Base-by-base conservation (phyloP, 1,140 invertebrate species). In the Pogonus chalceus region DNA sequence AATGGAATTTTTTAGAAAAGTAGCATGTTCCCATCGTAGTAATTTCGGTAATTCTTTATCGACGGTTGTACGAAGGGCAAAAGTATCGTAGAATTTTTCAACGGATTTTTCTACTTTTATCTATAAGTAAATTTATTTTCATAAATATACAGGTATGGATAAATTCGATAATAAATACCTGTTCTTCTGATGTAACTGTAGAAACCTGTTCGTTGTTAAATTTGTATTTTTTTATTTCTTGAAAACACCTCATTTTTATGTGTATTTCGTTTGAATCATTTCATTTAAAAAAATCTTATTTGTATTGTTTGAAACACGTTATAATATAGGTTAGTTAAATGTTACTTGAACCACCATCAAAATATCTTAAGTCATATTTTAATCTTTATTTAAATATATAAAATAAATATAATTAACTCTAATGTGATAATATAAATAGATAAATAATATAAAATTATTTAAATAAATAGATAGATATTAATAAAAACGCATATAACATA, bases 1-100 rank as follows among this genome's bases (percentile, higher is more conserved):
- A 22, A 95, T 66, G 60, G 81, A 84, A 61, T 79, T 78, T 62
- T 82, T 83, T 51, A 94, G 73, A 67, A 84, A 85, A 53, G 73
- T 64, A 52, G 78, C 73, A 64, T 92, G 90, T 57, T 75, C 72
- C 43, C 79, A 70, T 66, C 78, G 78, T 23, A 78, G 67, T 9
- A 93, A 71, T 56, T 79, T 65, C 7, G 85, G 85, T 47, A 80
- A 59, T 53, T 68, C 70, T 23, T 74, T 74, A 54, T 84, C 76
- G 20, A 78, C 63, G 16, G 76, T 67, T 35, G 73, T 65, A 53
- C 69, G 66, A 53, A 74, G 75, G 56, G 78, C 73, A 65, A 81
- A 82, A 20, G 76, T 65, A 64, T 78, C 77, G 59, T 78, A 88
- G 43, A 81, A 73, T 62, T 80, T 76, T 51, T 83, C 70, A 37